Conservation (phyloP, 2,888 invertebrate species). For the Eugnorisma glareosa region DNA sequence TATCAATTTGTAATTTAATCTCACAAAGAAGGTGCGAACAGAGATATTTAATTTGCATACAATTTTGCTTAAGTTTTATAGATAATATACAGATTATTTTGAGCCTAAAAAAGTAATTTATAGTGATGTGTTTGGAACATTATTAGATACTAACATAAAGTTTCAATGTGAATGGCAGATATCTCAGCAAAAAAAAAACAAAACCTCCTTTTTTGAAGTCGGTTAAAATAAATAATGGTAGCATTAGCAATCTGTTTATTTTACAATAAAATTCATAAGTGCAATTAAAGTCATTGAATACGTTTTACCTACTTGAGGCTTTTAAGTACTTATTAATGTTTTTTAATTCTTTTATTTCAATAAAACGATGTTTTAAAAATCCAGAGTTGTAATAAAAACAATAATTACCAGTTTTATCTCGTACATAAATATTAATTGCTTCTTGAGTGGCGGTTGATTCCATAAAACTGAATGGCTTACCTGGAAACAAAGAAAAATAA, state of each 20-base stretch:
- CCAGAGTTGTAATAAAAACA: conserved; percentile 24
- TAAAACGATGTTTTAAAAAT: conserved; percentile 18
- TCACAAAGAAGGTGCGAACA: conserved; percentile 59
- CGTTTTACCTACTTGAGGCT: neutral
- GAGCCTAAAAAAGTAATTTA: conserved; percentile 27
- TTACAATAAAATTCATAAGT: neutral
- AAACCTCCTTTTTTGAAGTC: neutral
- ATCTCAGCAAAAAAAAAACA: neutral
- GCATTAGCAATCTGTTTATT: too few relatives aligned
- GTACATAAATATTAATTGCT: conserved; percentile 26
- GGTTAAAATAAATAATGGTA: neutral
- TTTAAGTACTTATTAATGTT: conserved; percentile 11
- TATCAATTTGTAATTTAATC: conserved; percentile 61
- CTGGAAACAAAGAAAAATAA: conserved; percentile 56
- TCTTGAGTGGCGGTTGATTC: conserved; percentile 14
- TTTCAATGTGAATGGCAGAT: neutral
- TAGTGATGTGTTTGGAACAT: conserved; percentile 3
- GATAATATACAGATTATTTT: neutral
- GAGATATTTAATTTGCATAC: conserved; percentile 54
- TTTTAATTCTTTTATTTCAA: conserved; percentile 15
- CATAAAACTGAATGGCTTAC: conserved; percentile 49
- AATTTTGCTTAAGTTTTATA: conserved; percentile 33
- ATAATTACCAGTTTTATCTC: conserved; percentile 43
- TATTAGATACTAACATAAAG: neutral
- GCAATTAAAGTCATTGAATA: neutral